Evolutionary conservation across 92 coral and sea anemone species (phyloP), one percentile per base, ranked within the genome.

Genomic region (Pocillopora grandis): DNA sequence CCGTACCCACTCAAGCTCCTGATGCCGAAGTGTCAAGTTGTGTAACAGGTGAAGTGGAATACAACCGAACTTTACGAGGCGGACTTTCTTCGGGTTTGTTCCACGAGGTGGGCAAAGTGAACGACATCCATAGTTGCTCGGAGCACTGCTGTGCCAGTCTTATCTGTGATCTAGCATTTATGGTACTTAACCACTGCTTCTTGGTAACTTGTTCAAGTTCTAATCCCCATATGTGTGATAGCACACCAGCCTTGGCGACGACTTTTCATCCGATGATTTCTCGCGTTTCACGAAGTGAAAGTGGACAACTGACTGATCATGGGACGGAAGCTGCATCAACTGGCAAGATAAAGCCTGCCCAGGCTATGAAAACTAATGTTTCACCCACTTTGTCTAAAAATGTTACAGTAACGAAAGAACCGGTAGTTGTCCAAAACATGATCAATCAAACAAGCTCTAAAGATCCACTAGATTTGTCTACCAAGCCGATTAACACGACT

Each of bases 41-140:
- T 75, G 69, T 86, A 16, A 75, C 94, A 31, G 94, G 92, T 10
- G 80, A 37, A 9, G 87, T 94, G 16, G 78, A 87, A 66, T 78
- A 88, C 79, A 96, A 96, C 76, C 94, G 90, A 19, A 96, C 99
- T 0, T 80, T 96, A 12, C 92, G 83, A 2, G 99, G 99, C 14
- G 99, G 98, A 5, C 58, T 92, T 66, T 88, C 90, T 49, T 93
- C 99, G 7, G 99, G 99, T 11, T 76, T 84, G 67, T 96, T 96
- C 64, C 92, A 88, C 37, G 92, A 88, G 68, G 85, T 92, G 18
- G 96, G 94, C 36, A 75, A 79, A 16, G 83, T 90, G 5, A 75
- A 77, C 49, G 83, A 85, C 70, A 93, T 96, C 66, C 82, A 85
- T 4, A 76, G 77, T 4, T 96, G 99, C 88, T 82, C 92, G 13